Evolutionary conservation across 2,888 invertebrate species (phyloP).

Genomic region (Carterocephalus palaemon): DNA sequence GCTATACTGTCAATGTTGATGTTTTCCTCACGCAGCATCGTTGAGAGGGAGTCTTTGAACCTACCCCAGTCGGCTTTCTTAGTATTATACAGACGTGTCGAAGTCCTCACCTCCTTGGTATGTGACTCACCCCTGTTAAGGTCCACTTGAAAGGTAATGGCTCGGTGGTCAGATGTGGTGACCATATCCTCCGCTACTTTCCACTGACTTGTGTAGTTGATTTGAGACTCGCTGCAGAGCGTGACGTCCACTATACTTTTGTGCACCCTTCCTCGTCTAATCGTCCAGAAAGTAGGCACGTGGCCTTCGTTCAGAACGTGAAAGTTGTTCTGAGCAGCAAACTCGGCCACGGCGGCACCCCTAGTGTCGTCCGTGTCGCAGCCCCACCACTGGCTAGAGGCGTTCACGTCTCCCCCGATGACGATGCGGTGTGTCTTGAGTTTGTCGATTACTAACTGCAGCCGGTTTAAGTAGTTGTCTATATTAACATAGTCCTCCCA

Average conservation of each 20-base stretch:
- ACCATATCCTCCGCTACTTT: no score
- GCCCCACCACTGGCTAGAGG: slow-evolving; percentile 27
- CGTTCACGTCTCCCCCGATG: slow-evolving; percentile 23
- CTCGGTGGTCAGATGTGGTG: no score
- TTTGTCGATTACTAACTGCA: not conserved
- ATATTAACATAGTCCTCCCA: not conserved
- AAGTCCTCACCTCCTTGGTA: no score
- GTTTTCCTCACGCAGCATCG: no score
- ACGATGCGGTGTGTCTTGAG: not conserved
- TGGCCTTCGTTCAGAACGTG: slow-evolving; percentile 33
- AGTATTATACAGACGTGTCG: no score
- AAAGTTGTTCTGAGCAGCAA: slow-evolving; percentile 25
- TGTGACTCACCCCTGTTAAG: no score
- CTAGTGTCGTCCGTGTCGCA: slow-evolving; percentile 9
- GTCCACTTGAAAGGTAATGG: no score
- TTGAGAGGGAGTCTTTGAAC: no score
- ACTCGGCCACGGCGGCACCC: slow-evolving; percentile 18
- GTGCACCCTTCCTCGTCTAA: slow-evolving; percentile 24
- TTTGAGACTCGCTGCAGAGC: slow-evolving; percentile 27
- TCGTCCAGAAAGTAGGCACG: slow-evolving; percentile 33
- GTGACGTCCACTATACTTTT: slow-evolving; percentile 34
- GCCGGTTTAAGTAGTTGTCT: not conserved
- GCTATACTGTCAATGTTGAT: no score
- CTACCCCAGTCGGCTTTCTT: no score
- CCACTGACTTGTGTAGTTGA: not conserved